Evolutionary conservation across 2,113 vertebrate species (phyloP), one percentile per base, ranked within the genome.

Genomic region (Mus pahari): DNA sequence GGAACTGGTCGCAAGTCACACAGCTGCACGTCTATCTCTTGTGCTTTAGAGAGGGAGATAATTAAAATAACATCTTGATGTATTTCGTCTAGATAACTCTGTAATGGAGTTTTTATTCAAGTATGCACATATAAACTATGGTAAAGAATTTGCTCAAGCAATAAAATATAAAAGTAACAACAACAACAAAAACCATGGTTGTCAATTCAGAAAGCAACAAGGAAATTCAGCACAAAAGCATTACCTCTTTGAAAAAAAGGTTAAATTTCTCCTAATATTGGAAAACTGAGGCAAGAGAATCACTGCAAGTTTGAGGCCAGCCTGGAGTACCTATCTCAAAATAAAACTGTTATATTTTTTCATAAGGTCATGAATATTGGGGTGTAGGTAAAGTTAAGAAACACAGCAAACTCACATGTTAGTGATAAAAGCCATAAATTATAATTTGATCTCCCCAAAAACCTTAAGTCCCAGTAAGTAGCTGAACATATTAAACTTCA

Each of bases 51-150:
- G 16, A 24, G 0, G 20, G 53, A 28, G 11, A 3, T 48, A 36
- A 78, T 93, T 82, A 50, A 2, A 78, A 22, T 62, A 22, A 74
- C 64, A 74, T 83, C 75, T 89, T 77, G 24, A 95, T 92, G 71
- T 91, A 73, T 45, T 96, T 94, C 33, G 45, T 82, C 71, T 70
- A 64, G 60, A 74, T 77, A 79, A 66, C 45, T 90, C 50, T 77
- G 50, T 70, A 91, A 50, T 79, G 17, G 58, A 86, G 11, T 55
- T 90, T 81, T 86, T 92, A 42, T 55, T 92, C 68, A 42, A 86
- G 68, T 24, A 64, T 16, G 55, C 28, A 31, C 2, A 66, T 42
- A 8, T 66, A 68, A 89, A 93, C 74, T n/a, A 24, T 55, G 22
- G 33, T 64, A 31, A 84, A 92, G 62, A 86, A 74, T 64, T 66